Evolutionary conservation across 2,888 invertebrate species (phyloP).

Genomic region (Acronicta leporina): DNA sequence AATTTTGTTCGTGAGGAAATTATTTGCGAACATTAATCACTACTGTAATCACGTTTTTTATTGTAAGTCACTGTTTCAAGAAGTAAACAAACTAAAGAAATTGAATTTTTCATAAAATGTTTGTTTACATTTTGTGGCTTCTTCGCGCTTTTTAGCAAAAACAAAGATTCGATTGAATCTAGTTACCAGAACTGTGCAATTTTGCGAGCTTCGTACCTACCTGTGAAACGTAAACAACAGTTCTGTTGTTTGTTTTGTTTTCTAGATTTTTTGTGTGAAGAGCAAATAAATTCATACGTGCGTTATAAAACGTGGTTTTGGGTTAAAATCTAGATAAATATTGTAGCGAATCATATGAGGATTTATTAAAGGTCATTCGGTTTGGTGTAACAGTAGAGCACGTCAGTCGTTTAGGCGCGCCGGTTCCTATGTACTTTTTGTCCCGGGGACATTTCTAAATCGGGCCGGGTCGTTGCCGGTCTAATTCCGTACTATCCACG

Average conservation of each 20-base stretch:
- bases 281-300: no score
- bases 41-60: no score
- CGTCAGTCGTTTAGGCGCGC: conserved; percentile 72
- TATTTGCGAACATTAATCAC: no score
- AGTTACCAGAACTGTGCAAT: conserved; percentile 4
- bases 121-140: conserved; percentile 37
- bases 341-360: not conserved
- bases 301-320: no score
- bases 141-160: conserved; percentile 12
- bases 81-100: no score
- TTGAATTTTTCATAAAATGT: no score
- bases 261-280: no score
- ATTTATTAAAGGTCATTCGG: conserved; percentile 2
- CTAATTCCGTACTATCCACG: conserved; percentile 76
- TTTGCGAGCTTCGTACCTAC: not conserved
- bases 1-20: no score
- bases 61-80: no score
- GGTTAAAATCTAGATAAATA: no score
- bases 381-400: conserved; percentile 57
- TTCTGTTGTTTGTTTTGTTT: conserved; percentile 16
- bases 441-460: conserved; percentile 83
- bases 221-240: conserved; percentile 16
- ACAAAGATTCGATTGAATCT: conserved; percentile 34
- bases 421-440: conserved; percentile 82
- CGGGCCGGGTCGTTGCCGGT: conserved; percentile 76